Conservation (phyloP, 1,140 invertebrate species). For the Ridgeia piscesae region DNA sequence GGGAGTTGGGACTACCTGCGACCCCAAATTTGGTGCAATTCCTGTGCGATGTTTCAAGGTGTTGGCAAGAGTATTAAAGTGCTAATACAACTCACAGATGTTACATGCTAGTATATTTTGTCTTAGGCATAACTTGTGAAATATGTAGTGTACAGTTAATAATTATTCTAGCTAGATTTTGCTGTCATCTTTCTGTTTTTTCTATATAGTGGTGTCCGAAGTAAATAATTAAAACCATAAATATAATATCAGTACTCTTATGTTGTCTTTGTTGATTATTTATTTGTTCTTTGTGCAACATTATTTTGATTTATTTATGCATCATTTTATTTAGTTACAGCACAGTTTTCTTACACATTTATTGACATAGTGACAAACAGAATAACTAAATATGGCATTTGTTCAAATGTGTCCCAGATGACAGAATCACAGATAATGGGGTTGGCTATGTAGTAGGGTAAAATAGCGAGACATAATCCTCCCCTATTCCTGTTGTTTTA, state of each 20-base stretch:
- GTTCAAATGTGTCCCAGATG: no score
- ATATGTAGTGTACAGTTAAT: not conserved
- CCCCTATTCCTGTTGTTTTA: no score
- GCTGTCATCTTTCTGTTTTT: not conserved
- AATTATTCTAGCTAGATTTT: slow-evolving; percentile 2
- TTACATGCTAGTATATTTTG: slow-evolving; percentile 1
- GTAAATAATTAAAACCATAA: not conserved
- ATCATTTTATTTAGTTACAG: not conserved
- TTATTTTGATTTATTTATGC: not conserved
- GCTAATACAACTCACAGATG: not conserved
- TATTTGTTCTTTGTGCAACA: not conserved
- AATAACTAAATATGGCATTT: no score
- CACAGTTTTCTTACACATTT: not conserved
- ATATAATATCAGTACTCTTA: not conserved
- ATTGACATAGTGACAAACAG: not conserved
- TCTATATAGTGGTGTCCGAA: not conserved
- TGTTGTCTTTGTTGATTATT: not conserved
- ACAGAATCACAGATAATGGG: no score
- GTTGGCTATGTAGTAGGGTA: no score
- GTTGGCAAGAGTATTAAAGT: not conserved
- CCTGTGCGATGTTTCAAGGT: not conserved
- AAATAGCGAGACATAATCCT: no score
- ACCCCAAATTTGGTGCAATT: not conserved
- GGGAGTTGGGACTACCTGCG: not conserved
- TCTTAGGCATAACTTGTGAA: not conserved